Percentiles rank a stretch among this genome's conserved stretches.
Evolutionary conservation across 1,140 invertebrate genomes (phyloP).

Genomic region (Ceratina australensis): DNA sequence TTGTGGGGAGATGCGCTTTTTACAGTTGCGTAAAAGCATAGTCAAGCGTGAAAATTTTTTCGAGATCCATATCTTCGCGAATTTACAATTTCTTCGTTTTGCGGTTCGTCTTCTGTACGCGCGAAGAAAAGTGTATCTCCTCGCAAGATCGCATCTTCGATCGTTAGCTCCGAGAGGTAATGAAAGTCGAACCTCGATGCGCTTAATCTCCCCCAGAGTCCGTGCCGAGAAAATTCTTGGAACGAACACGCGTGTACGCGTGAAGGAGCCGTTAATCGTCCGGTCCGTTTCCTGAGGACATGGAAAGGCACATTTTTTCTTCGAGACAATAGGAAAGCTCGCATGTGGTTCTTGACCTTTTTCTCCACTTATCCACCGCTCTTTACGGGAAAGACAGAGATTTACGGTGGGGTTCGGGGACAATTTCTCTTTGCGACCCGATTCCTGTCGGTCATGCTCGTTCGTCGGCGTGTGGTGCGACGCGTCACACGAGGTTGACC

Average conservation of each 20-base stretch:
- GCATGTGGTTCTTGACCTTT: slow-evolving; percentile 25
- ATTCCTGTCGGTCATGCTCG: background rate
- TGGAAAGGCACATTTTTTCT: slow-evolving; percentile 16
- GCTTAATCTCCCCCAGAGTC: background rate
- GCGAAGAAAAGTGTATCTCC: no score
- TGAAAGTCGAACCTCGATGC: no score
- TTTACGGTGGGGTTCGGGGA: background rate
- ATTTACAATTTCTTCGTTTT: no score
- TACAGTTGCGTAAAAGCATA: no score
- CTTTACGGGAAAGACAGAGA: background rate
- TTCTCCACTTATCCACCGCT: background rate
- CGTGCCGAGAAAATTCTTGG: slow-evolving; percentile 19
- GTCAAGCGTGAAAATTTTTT: no score
- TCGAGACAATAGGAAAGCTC: slow-evolving; percentile 28
- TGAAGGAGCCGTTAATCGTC: slow-evolving; percentile 3
- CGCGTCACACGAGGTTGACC: background rate
- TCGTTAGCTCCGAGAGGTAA: no score
- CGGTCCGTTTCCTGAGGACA: background rate
- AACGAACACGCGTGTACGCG: background rate
- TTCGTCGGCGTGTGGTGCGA: background rate
- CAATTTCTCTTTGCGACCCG: background rate
- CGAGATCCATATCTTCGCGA: no score
- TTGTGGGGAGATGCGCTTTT: no score
- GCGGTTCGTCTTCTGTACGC: no score
- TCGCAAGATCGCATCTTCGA: no score